These are phyloP conservation scores for Thereva nobilitata DNA, from an alignment of 2,888 invertebrate genomes.

Conservation along the genomic window DNA sequence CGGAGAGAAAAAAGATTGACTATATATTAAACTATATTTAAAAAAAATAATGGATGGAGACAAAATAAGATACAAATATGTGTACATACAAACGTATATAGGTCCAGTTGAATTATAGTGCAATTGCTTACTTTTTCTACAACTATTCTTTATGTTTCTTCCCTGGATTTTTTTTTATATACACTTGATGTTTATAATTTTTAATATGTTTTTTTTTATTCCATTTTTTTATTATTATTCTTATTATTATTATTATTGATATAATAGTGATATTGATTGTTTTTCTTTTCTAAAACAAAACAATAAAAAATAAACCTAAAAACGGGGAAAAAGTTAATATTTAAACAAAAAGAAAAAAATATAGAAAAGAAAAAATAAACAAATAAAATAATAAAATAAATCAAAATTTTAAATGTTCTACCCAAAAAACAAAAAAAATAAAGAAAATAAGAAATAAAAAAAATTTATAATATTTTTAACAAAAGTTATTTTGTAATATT, in stretches of 20 bases:
- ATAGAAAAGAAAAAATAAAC: no score
- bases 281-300: no score
- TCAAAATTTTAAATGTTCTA: no score
- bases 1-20: constrained; percentile 70
- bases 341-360: no score
- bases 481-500: constrained; percentile 25
- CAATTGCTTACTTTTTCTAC: constrained; percentile 41
- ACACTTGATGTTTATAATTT: constrained; percentile 32
- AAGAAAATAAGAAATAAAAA: no score
- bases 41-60: constrained; percentile 38
- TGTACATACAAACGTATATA: constrained; percentile 46
- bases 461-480: no score
- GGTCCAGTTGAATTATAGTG: constrained; percentile 41
- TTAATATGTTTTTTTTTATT: constrained; percentile 28
- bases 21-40: constrained; percentile 46
- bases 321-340: no score
- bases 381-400: no score
- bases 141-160: constrained; percentile 26
- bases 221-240: constrained; percentile 9
- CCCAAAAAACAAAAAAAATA: no score
- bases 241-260: no score
- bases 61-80: constrained; percentile 45
- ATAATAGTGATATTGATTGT: no score
- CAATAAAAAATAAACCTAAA: no score
- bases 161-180: constrained; percentile 8